Conservation (phyloP, 2,797 vertebrate genomes). For the Halcyon smyrnensis region DNA sequence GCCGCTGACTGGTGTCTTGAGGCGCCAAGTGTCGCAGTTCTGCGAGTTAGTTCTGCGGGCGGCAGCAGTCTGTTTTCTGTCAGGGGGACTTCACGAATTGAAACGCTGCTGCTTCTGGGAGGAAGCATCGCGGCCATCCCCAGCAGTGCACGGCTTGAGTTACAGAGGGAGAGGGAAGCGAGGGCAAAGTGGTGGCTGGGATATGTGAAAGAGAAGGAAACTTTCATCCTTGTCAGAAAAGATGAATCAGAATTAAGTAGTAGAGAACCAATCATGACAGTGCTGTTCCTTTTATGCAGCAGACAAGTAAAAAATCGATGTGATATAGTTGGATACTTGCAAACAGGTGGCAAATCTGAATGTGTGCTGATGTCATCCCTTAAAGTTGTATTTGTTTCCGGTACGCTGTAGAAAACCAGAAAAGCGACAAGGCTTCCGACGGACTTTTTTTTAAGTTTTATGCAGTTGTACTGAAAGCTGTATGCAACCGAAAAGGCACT, state of each 20-base stretch:
- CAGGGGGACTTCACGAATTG: fast-evolving
- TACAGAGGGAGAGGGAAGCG: fast-evolving
- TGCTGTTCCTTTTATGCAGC: background rate
- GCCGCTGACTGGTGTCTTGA: background rate
- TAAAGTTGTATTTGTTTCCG: background rate
- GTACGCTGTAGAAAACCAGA: background rate
- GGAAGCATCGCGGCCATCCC: fast-evolving
- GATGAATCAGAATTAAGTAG: background rate
- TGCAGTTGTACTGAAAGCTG: background rate
- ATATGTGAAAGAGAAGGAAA: fast-evolving
- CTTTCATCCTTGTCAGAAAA: background rate
- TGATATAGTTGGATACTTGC: background rate
- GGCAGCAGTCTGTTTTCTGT: fast-evolving
- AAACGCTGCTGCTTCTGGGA: background rate
- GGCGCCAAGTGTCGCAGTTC: background rate
- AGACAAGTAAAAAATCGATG: background rate
- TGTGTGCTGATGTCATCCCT: background rate
- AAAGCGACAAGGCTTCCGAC: background rate
- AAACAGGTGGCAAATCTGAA: background rate
- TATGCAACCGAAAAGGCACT: background rate
- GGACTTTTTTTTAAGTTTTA: background rate
- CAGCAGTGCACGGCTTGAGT: fast-evolving
- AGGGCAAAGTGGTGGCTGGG: background rate
- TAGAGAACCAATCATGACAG: fast-evolving
- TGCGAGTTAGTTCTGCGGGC: too few relatives aligned